Conservation (phyloP, 1,140 invertebrate species). For the Drosophila tropicalis region DNA sequence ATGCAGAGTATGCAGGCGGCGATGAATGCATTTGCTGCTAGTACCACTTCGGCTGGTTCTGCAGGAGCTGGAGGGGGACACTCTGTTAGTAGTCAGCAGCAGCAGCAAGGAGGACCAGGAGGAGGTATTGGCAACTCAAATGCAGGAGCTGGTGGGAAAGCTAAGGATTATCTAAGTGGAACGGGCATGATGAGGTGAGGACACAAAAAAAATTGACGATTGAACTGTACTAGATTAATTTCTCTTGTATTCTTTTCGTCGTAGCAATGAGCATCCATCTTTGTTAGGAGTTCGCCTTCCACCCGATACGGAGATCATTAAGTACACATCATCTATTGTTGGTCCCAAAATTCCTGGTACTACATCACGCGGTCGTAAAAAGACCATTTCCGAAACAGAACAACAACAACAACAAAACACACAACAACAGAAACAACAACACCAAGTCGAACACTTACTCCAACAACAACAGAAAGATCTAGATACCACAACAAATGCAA, state of each 20-base stretch:
- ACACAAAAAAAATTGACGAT: neutral
- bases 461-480: slow-evolving; percentile 71
- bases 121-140: slow-evolving; percentile 32
- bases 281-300: slow-evolving; percentile 91
- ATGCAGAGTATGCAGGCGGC: slow-evolving; percentile 83
- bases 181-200: slow-evolving; percentile 84
- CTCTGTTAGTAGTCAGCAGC: slow-evolving; percentile 27
- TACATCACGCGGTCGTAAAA: slow-evolving; percentile 92
- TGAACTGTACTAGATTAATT: neutral
- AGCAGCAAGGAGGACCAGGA: slow-evolving; percentile 34
- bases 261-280: slow-evolving; percentile 89
- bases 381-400: slow-evolving; percentile 93
- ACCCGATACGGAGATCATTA: slow-evolving; percentile 95
- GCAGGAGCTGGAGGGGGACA: slow-evolving; percentile 39
- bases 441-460: slow-evolving; percentile 67
- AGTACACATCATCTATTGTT: slow-evolving; percentile 92
- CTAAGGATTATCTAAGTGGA: slow-evolving; percentile 81
- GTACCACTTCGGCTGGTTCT: slow-evolving; percentile 53
- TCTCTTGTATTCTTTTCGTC: neutral
- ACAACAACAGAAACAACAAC: slow-evolving; percentile 83
- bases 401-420: slow-evolving; percentile 80
- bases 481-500: slow-evolving; percentile 79
- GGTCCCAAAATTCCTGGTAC: slow-evolving; percentile 92
- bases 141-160: slow-evolving; percentile 42
- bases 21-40: slow-evolving; percentile 82